Conservation (phyloP, 2,113 vertebrate species). For the Pseudorasbora parva region DNA sequence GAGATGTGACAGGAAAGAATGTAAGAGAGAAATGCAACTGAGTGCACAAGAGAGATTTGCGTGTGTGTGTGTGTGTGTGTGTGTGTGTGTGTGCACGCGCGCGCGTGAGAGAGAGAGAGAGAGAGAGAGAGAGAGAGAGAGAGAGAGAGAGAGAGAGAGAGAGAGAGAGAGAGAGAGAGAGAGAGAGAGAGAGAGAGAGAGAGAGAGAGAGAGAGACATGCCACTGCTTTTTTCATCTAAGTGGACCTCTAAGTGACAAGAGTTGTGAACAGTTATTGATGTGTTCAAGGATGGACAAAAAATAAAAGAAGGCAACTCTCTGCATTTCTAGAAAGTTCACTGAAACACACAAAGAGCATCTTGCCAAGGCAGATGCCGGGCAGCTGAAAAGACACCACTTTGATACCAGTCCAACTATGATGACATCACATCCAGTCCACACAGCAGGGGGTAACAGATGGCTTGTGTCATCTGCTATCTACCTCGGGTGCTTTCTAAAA, state of each 20-base stretch:
- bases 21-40: background rate
- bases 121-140: too few relatives aligned
- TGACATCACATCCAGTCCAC: constrained; percentile 50
- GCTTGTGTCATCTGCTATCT: constrained; percentile 47
- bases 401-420: constrained; percentile 53
- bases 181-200: background rate
- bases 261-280: constrained; percentile 2
- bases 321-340: constrained; percentile 27
- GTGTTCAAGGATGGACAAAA: background rate
- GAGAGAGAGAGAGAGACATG: background rate
- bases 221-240: background rate
- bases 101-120: too few relatives aligned
- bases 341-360: constrained; percentile 25
- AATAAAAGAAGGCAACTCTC: background rate
- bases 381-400: constrained; percentile 28
- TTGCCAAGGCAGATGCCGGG: constrained; percentile 46
- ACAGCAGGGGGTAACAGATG: constrained; percentile 49
- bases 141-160: too few relatives aligned
- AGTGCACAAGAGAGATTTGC: constrained; percentile 11
- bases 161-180: too few relatives aligned
- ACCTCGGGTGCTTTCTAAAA: constrained; percentile 18
- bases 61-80: background rate
- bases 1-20: constrained; percentile 36
- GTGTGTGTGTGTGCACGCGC: too few relatives aligned
- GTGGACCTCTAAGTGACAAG: constrained; percentile 6